phyloP scores from a whole-genome alignment of 2,888 invertebrate genomes.

The Catonia carolina region DNA sequence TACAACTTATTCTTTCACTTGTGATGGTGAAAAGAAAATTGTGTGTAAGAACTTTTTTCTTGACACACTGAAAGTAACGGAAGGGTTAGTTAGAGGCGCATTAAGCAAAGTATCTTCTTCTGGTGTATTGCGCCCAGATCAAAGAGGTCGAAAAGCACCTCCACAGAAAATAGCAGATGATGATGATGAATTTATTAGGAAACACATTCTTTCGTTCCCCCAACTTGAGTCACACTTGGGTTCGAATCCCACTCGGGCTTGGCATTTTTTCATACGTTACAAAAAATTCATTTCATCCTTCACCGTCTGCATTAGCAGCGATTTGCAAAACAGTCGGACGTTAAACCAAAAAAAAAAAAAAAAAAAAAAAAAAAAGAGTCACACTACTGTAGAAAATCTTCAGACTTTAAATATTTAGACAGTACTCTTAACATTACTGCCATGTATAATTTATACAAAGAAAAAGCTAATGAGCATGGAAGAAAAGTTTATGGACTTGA shows the following conservation, averaged over 20 bases:
- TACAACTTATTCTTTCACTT: not conserved
- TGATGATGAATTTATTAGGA: not conserved
- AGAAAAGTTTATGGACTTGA: not conserved
- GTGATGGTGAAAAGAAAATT: not conserved
- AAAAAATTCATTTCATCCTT: too few species aligned
- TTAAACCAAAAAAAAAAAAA: too few species aligned
- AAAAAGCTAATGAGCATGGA: not conserved
- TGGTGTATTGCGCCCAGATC: not conserved
- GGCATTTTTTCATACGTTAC: too few species aligned
- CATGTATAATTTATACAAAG: not conserved
- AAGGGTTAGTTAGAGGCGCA: not conserved
- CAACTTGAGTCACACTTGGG: not conserved
- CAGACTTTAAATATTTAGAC: not conserved
- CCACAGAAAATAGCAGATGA: not conserved
- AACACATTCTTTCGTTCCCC: not conserved
- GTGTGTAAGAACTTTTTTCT: constrained; percentile 4
- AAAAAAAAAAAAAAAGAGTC: too few species aligned
- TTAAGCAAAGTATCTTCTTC: not conserved
- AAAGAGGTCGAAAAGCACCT: not conserved
- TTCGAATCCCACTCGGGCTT: too few species aligned
- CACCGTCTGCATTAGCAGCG: too few species aligned
- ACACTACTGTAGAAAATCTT: not conserved
- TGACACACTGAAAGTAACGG: not conserved
- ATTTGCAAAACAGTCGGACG: too few species aligned
- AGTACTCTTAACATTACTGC: not conserved